Base-by-base conservation (phyloP, 30 jellyfish, hydroid and myxozoan species). In the Catostylus mosaicus region DNA sequence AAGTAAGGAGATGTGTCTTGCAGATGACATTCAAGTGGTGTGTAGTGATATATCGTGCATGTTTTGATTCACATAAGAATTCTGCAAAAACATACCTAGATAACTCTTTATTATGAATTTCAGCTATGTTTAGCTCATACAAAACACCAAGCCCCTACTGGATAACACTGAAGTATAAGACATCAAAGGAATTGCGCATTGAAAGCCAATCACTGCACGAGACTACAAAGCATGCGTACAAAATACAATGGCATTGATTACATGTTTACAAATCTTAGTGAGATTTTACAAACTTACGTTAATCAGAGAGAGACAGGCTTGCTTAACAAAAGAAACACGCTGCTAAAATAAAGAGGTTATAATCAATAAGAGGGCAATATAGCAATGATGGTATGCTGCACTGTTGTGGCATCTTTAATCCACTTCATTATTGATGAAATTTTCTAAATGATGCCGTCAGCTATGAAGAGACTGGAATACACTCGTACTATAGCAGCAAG, bases 181-280 rank as follows among this genome's bases (percentile, higher is more conserved):
- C 67, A 52, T 52, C 67, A 52, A 52, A 52, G 67, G 7, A 52
- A 52, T 52, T n/a, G 67, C 67, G 67, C 8, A 10, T 52, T 52
- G 67, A 52, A 52, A 10, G 30, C 24, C 24, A 4, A 52, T 52
- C 67, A 52, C 67, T n/a, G 30, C 30, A n/a, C 30, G 67, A 52
- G 29, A 52, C 67, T n/a, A 3, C 19, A 52, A 52, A 52, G 67
- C 67, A 52, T 10, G 8, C 67, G 67, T 52, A 26, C 29, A 10
- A 10, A 4, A 4, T 10, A 52, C 30, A 52, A 52, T 2, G 67
- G 67, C 19, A 52, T 52, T 52, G 67, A 52, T 52, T 52, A 52
- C 67, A 52, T 52, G 67, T 52, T 52, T 52, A 52, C 67, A 52
- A n/a, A 52, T 52, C 67, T 7, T 52, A 10, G 67, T 52, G 30